Conservation (phyloP, 2,113 vertebrate species). For the Pelecanus crispus region DNA sequence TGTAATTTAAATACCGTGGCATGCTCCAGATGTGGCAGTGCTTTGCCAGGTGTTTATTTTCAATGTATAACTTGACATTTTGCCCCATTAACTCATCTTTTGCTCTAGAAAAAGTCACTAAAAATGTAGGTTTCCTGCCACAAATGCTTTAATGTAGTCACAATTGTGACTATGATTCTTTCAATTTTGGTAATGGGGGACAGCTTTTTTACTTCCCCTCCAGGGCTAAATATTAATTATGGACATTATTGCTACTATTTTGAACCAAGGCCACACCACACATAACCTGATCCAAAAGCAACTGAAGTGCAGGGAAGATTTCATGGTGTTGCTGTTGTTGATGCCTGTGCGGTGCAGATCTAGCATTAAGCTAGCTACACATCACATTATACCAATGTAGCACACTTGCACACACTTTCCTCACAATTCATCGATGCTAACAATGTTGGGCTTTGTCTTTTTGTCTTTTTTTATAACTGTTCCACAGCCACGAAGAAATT, state of each 20-base stretch:
- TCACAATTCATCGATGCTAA: neutral
- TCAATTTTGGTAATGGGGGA: neutral
- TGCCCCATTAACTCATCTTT: neutral
- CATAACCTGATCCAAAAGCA: neutral
- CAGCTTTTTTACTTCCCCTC: neutral
- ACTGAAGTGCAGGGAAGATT: neutral
- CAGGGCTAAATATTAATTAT: conserved; percentile 28
- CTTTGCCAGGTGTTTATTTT: conserved; percentile 68
- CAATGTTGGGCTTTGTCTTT: neutral
- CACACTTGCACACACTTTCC: neutral
- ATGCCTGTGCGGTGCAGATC: neutral
- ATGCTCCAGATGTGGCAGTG: conserved; percentile 58
- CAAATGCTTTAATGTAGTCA: neutral
- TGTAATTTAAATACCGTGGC: conserved; percentile 67
- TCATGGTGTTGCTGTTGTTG: neutral
- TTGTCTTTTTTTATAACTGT: neutral
- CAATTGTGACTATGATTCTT: neutral
- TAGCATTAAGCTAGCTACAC: neutral
- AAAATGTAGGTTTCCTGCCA: neutral
- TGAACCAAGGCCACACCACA: conserved; percentile 1
- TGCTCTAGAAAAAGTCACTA: neutral
- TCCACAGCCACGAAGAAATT: neutral
- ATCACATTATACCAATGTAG: neutral
- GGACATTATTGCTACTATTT: conserved; percentile 19
- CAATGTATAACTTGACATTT: conserved; percentile 14